A percentile compares a stretch with the other conserved stretches of the same genome.
These are phyloP conservation scores for western clawed frog (Xenopus tropicalis) DNA, from an alignment of 2,113 vertebrate species.

Conservation along the genomic window DNA sequence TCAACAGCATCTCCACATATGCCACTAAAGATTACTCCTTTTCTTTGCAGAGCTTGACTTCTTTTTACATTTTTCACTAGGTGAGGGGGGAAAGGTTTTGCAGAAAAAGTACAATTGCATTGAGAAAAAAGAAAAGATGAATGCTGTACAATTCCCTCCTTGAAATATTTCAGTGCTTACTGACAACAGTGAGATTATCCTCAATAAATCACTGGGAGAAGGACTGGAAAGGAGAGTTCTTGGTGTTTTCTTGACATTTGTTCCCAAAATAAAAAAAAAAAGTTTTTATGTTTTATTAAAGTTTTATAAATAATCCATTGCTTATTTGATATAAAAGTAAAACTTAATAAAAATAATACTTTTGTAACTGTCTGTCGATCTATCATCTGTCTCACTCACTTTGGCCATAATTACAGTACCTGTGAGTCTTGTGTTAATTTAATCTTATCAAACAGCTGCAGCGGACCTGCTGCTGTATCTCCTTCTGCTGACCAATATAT, in stretches of 20 bases:
- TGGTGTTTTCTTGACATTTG: conserved; percentile 2
- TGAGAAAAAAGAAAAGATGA: conserved; percentile 8
- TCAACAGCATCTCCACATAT: conserved; percentile 2
- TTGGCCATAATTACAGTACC: too few relatives aligned
- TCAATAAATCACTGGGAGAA: conserved; percentile 17
- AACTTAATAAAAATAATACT: too few relatives aligned
- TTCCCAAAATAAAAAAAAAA: too few relatives aligned
- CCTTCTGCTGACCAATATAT: too few relatives aligned
- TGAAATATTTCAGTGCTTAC: conserved; percentile 25
- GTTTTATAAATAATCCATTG: too few relatives aligned
- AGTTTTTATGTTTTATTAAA: too few relatives aligned
- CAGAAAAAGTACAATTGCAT: neutral
- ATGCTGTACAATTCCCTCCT: conserved; percentile 5
- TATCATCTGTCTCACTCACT: too few relatives aligned
- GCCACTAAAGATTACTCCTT: conserved; percentile 19
- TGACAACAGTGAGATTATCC: conserved; percentile 21
- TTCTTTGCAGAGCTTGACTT: conserved; percentile 2
- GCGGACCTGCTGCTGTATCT: too few relatives aligned
- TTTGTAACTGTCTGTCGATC: too few relatives aligned
- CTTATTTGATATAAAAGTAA: too few relatives aligned
- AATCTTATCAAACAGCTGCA: too few relatives aligned
- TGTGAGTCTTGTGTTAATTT: too few relatives aligned
- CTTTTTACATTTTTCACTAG: conserved; percentile 1
- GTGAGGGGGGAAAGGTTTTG: conserved; percentile 2
- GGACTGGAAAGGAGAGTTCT: conserved; percentile 8